These are phyloP conservation scores for Chelonus insularis DNA, from an alignment of 1,140 invertebrate species.

Conservation along the genomic window DNA sequence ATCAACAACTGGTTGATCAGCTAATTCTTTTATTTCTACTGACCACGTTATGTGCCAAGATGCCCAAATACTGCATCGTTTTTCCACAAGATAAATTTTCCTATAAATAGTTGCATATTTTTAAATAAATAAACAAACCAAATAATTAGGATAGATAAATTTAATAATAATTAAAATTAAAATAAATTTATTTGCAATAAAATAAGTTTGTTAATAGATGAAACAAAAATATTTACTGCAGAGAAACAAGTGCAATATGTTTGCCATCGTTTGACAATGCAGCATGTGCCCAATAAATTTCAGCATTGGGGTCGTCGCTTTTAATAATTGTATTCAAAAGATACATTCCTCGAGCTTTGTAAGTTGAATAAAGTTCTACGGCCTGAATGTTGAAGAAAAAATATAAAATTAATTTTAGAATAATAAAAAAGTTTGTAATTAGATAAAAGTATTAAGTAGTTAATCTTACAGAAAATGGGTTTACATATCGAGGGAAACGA, in stretches of 20 bases:
- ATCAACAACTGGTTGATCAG: slow-evolving; percentile 68
- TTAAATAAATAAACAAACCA: slow-evolving; percentile 6
- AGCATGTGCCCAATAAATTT: slow-evolving; percentile 74
- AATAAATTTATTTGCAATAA: too few species aligned
- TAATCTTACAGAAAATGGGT: slow-evolving; percentile 65
- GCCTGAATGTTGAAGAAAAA: too few species aligned
- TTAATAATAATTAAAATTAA: too few species aligned
- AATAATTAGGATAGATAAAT: too few species aligned
- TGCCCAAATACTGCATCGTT: slow-evolving; percentile 68
- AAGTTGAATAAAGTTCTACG: slow-evolving; percentile 67
- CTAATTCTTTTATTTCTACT: slow-evolving; percentile 73
- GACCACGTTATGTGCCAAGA: slow-evolving; percentile 79
- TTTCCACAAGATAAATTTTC: slow-evolving; percentile 74
- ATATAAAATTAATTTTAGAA: too few species aligned
- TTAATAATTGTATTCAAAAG: slow-evolving; percentile 64
- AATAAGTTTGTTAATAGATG: neutral
- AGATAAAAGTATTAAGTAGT: slow-evolving; percentile 5
- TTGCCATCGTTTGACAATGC: slow-evolving; percentile 63
- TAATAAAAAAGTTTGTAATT: slow-evolving; percentile 15
- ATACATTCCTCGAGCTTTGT: slow-evolving; percentile 67
- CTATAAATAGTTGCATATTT: slow-evolving; percentile 56
- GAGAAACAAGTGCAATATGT: slow-evolving; percentile 58
- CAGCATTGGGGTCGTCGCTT: slow-evolving; percentile 69
- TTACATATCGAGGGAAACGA: slow-evolving; percentile 72
- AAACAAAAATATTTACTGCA: slow-evolving; percentile 53